Percentiles rank a stretch among this genome's conserved stretches.
Evolutionary conservation across 2,797 vertebrate genomes (phyloP).

Genomic region (Nyctalus aviator): DNA sequence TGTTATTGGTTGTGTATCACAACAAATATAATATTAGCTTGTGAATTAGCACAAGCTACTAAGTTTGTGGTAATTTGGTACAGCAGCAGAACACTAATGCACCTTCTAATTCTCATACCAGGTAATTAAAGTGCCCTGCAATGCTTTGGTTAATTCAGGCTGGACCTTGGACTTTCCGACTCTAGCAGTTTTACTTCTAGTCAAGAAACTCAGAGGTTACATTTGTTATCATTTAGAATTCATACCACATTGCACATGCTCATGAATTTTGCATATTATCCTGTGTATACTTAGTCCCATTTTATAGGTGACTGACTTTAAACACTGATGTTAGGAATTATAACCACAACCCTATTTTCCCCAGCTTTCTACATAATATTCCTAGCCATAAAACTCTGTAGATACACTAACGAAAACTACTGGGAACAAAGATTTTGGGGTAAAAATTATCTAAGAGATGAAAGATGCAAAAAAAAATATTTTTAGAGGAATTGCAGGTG

Average conservation of each 20-base stretch:
- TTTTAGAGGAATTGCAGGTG: not conserved
- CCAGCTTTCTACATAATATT: conserved; percentile 31
- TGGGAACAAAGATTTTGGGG: conserved; percentile 14
- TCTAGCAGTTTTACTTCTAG: conserved; percentile 1
- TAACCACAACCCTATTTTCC: conserved; percentile 37
- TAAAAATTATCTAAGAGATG: conserved; percentile 50
- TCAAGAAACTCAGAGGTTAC: not conserved
- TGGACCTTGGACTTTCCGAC: conserved; percentile 29
- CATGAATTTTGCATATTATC: not conserved
- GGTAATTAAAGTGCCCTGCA: not conserved
- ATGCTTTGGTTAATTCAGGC: not conserved
- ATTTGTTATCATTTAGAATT: conserved; percentile 25
- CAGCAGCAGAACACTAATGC: not conserved
- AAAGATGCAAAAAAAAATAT: conserved; percentile 19
- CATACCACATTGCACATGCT: not conserved
- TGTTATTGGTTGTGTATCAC: not conserved
- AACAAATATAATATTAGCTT: conserved; percentile 31
- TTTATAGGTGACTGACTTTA: conserved; percentile 44
- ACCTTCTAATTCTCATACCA: conserved; percentile 16
- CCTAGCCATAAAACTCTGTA: not conserved
- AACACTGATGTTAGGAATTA: not conserved
- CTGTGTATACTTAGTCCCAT: not conserved
- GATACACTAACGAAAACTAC: conserved; percentile 47
- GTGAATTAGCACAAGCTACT: not conserved
- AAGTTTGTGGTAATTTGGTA: conserved; percentile 32